A percentile compares a stretch with the other conserved stretches of the same genome.
Conservation (phyloP, 2,888 invertebrate species). For the Drosophila macrospina region DNA sequence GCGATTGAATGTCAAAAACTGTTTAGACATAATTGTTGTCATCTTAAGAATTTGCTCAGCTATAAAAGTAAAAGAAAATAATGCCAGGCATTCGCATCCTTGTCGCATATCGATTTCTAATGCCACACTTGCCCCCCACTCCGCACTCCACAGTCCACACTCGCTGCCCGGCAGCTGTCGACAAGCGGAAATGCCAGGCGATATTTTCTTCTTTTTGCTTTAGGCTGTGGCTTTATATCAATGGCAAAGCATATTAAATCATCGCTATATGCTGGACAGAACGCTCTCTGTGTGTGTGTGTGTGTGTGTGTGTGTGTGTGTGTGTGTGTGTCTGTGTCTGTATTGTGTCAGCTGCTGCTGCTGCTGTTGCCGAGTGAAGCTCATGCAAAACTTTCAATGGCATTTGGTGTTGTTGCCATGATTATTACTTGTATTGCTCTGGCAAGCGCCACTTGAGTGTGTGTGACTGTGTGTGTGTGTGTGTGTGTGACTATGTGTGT, state of each 20-base stretch:
- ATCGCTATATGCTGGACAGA: conserved; percentile 33
- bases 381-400: conserved; percentile 72
- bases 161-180: background rate
- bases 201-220: conserved; percentile 5
- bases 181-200: conserved; percentile 52
- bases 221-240: conserved; percentile 40
- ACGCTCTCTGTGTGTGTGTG: no score
- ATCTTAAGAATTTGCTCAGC: conserved; percentile 51
- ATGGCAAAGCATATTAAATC: conserved; percentile 69
- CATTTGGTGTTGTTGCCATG: conserved; percentile 47
- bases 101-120: conserved; percentile 69
- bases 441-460: conserved; percentile 54
- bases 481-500: conserved; percentile 9
- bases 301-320: no score
- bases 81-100: conserved; percentile 23
- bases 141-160: no score
- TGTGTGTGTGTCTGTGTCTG: no score
- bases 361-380: conserved; percentile 38
- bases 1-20: conserved; percentile 74
- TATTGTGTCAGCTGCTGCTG: background rate
- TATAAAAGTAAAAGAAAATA: background rate
- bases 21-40: conserved; percentile 74
- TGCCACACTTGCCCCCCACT: background rate
- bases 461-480: conserved; percentile 17
- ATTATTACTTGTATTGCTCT: conserved; percentile 61